These are phyloP conservation scores for Macropis europaea DNA, from an alignment of 2,888 invertebrate genomes.

Conservation along the genomic window DNA sequence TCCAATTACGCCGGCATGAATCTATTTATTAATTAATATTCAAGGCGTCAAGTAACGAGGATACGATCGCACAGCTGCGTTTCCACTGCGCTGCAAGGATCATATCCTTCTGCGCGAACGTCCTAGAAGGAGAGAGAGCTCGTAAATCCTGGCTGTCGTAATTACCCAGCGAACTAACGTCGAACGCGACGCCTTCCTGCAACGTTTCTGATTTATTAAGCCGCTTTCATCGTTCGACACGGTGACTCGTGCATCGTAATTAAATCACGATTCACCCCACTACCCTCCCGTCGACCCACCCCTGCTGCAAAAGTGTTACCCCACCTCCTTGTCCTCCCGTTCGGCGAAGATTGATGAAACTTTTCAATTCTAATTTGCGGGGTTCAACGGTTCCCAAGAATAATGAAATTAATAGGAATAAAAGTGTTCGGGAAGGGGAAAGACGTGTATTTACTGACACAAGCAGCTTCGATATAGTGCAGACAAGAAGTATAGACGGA, in stretches of 20 bases:
- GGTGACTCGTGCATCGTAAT: conserved; percentile 36
- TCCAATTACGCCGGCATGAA: conserved; percentile 40
- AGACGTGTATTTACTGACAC: too few relatives aligned
- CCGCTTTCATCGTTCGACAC: conserved; percentile 41
- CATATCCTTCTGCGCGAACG: conserved; percentile 1
- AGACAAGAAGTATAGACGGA: too few relatives aligned
- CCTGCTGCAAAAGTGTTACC: too few relatives aligned
- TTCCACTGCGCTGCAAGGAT: conserved; percentile 7
- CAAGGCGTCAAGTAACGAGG: conserved; percentile 37
- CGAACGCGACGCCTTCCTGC: conserved; percentile 50
- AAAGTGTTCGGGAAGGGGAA: too few relatives aligned
- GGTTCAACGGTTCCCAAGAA: too few relatives aligned
- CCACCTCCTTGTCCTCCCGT: too few relatives aligned
- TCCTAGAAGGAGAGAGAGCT: conserved; percentile 37
- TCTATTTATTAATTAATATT: conserved; percentile 50
- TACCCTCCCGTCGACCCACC: too few relatives aligned
- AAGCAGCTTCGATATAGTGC: too few relatives aligned
- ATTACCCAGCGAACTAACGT: conserved; percentile 47
- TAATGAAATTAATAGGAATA: too few relatives aligned
- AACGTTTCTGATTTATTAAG: conserved; percentile 58
- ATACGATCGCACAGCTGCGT: conserved; percentile 37
- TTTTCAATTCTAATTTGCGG: too few relatives aligned
- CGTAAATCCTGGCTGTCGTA: conserved; percentile 56
- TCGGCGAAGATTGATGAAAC: too few relatives aligned
- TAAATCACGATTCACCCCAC: conserved; percentile 18